A percentile compares a stretch with the other conserved stretches of the same genome.
Conservation (phyloP, 2,888 invertebrate genomes). For the Alloplasta piceator region DNA sequence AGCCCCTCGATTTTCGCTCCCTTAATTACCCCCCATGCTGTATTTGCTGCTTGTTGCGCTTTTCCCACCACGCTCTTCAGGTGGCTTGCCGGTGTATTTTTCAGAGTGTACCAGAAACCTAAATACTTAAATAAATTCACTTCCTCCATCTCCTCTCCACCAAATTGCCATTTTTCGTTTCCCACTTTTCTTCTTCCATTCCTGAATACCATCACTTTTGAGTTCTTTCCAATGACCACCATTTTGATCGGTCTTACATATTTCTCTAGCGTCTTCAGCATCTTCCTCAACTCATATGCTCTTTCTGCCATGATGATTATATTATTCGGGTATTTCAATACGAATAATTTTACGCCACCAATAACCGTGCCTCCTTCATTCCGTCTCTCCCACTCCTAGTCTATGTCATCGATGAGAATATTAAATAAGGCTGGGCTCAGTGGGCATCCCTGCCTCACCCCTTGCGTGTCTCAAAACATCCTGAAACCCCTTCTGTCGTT, state of each 20-base stretch:
- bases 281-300: conserved; percentile 16
- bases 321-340: conserved; percentile 54
- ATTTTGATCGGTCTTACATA: conserved; percentile 10
- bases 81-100: neutral
- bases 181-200: conserved; percentile 7
- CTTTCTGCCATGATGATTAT: conserved; percentile 47
- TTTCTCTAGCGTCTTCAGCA: conserved; percentile 33
- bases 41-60: neutral
- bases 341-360: conserved; percentile 43
- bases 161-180: conserved; percentile 1
- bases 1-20: conserved; percentile 5
- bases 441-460: conserved; percentile 57
- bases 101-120: neutral
- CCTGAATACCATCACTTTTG: conserved; percentile 46
- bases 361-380: conserved; percentile 49
- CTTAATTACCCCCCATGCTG: conserved; percentile 1
- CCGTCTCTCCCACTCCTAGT: conserved; percentile 20
- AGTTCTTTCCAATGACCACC: conserved; percentile 26
- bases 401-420: conserved; percentile 37
- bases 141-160: neutral
- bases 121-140: neutral
- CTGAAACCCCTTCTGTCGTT: conserved; percentile 6
- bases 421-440: conserved; percentile 52
- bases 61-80: neutral
- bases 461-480: conserved; percentile 29